Evolutionary conservation across 2,113 vertebrate genomes (phyloP), one percentile per base, ranked within the genome.

Genomic region (Pangasianodon hypophthalmus): DNA sequence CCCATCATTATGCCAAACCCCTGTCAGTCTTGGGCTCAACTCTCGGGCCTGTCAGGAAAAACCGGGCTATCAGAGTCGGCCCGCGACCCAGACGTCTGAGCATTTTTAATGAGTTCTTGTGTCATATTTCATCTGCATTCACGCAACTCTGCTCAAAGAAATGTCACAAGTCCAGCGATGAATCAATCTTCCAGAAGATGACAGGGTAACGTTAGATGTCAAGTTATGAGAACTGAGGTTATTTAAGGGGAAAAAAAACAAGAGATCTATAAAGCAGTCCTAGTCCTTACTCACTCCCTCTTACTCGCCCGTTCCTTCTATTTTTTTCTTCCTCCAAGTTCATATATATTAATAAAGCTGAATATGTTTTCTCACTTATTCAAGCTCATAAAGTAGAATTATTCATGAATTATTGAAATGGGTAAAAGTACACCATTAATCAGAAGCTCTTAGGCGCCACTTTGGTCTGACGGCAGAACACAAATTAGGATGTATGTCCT

Each of bases 371-470:
- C 90, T 82, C 81, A 92, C 90, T 93, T 93, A 92, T 94, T 95
- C 92, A 93, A 92, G 89, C 90, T 91, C 93, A 92, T 92, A 67
- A 86, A 92, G 92, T 88, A 91, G 91, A 94, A 95, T 94, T 94
- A 94, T 94, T 94, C 94, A 94, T 95, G 94, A 91, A 77, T 92
- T 94, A 95, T 93, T 95, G 93, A 95, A 95, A 95, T 94, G 91
- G 93, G 21, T 92, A 92, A 87, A n/a, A 62, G 87, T 67, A 87
- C 91, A 88, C 90, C 93, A 95, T 96, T 96, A 95, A 95, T 95
- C 95, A 95, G 93, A 92, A 86, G 86, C 89, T 90, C 83, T 86
- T 92, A 93, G 94, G 90, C 90, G 90, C 91, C 91, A 93, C n/a
- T 71, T 88, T 89, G 84, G 44, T 79, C 89, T 85, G 90, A 94